A percentile compares a stretch with the other conserved stretches of the same genome.
Conservation (phyloP, 1,140 invertebrate species). For the Periplaneta americana region DNA sequence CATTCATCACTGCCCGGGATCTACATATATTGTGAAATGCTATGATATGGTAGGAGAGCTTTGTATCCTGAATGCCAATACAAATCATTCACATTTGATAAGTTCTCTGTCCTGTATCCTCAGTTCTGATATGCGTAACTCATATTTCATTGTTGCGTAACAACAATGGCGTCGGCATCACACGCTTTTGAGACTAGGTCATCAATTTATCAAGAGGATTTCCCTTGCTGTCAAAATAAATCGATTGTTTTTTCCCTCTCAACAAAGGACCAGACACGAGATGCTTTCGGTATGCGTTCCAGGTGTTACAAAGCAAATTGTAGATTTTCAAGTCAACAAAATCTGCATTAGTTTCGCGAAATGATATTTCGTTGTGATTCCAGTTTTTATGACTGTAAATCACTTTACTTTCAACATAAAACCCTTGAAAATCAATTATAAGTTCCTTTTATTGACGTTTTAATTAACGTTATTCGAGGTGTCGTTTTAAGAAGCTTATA, state of each 20-base stretch:
- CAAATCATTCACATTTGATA: background rate
- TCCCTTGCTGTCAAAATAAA: background rate
- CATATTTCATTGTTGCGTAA: background rate
- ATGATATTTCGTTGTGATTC: background rate
- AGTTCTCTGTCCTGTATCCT: background rate
- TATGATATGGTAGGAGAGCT: background rate
- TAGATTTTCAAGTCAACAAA: background rate
- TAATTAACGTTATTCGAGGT: too few relatives aligned
- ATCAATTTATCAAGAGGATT: background rate
- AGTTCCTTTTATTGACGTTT: too few relatives aligned
- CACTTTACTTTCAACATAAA: background rate
- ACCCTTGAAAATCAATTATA: background rate
- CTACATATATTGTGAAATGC: background rate
- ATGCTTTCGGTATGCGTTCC: background rate
- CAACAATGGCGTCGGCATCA: background rate
- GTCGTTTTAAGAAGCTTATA: too few relatives aligned
- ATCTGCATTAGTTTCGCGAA: background rate
- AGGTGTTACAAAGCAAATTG: background rate
- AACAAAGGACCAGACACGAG: background rate
- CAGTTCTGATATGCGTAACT: background rate
- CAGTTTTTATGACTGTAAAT: background rate
- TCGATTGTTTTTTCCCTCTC: background rate
- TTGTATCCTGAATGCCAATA: background rate
- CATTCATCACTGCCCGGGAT: background rate
- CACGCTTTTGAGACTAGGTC: background rate